Conservation (phyloP, 64 coral and sea anemone genomes). For the Actinia tenebrosa region DNA sequence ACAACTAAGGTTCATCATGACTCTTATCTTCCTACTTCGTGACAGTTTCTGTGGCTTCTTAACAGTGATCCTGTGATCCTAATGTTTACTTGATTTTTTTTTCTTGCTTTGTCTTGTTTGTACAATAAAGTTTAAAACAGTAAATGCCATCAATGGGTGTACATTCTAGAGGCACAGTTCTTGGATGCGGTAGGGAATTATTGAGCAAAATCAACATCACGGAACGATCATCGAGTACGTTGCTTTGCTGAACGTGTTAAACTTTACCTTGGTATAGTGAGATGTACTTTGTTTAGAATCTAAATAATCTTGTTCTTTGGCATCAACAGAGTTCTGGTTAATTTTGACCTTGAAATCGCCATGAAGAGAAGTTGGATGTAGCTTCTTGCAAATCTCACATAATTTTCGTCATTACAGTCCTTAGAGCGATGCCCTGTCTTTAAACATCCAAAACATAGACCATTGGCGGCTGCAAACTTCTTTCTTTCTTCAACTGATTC, state of each 20-base stretch:
- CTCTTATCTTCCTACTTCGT: no score
- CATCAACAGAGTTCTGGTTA: neutral
- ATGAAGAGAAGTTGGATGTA: slow-evolving; percentile 48
- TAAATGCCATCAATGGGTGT: no score
- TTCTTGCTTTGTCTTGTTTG: no score
- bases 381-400: slow-evolving; percentile 37
- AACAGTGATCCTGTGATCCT: no score
- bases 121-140: no score
- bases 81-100: no score
- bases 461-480: slow-evolving; percentile 25
- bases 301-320: no score
- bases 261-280: neutral
- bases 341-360: slow-evolving; percentile 34
- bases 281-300: neutral
- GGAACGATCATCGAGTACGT: neutral
- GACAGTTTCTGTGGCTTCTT: no score
- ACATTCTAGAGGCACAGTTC: no score
- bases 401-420: slow-evolving; percentile 34
- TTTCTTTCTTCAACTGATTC: slow-evolving; percentile 50
- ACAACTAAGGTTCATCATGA: no score
- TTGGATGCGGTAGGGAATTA: no score
- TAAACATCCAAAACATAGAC: slow-evolving; percentile 59
- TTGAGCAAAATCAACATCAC: no score
- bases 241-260: neutral
- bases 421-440: slow-evolving; percentile 53